Evolutionary conservation across 2,113 vertebrate genomes (phyloP).

Genomic region (Ginglymostoma cirratum): DNA sequence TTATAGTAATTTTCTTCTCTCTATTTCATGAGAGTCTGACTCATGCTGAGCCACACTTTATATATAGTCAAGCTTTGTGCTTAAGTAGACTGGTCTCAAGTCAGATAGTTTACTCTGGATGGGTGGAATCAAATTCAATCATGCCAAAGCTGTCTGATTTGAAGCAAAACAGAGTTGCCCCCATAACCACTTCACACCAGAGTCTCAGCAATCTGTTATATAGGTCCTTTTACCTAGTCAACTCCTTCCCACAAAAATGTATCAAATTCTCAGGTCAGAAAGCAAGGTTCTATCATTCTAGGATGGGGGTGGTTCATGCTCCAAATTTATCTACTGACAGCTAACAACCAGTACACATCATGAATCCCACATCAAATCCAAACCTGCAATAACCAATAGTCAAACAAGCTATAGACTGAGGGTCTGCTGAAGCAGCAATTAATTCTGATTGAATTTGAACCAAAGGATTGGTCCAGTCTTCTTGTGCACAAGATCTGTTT

Average conservation of each 20-base stretch:
- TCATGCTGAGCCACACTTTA: not conserved
- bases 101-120: not conserved
- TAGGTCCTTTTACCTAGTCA: not conserved
- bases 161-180: not conserved
- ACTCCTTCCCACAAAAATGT: not conserved
- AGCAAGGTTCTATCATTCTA: not conserved
- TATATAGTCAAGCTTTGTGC: not conserved
- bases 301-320: not conserved
- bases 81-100: not conserved
- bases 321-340: not conserved
- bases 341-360: not conserved
- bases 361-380: not conserved
- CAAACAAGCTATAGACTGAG: not conserved
- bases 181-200: not conserved
- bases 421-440: not conserved
- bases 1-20: not conserved
- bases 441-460: not conserved
- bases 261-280: not conserved
- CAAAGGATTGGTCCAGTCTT: not conserved
- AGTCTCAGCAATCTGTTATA: not conserved
- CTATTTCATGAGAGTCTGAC: not conserved
- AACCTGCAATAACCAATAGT: not conserved
- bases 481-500: not conserved
- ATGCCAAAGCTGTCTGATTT: not conserved
- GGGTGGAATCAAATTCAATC: not conserved